A percentile compares a stretch with the other conserved stretches of the same genome.
These are phyloP conservation scores for Tachystola acroxantha DNA, from an alignment of 2,888 invertebrate species.

Conservation along the genomic window DNA sequence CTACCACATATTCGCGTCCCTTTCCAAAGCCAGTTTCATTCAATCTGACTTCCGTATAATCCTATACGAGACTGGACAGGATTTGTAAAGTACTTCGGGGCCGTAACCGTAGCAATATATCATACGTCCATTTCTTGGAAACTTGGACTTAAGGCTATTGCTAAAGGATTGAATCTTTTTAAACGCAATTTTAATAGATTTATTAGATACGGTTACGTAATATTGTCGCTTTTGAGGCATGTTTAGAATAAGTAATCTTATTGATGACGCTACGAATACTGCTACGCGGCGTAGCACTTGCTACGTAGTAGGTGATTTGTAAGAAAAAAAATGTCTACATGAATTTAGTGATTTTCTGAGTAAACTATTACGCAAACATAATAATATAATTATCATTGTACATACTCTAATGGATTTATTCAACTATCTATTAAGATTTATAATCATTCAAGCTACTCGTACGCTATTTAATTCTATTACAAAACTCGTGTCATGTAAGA, in stretches of 20 bases:
- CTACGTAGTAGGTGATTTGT: background rate
- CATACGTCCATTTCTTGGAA: slow-evolving; percentile 41
- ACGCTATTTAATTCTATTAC: too few relatives aligned
- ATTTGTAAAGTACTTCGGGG: slow-evolving; percentile 51
- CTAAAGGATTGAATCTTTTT: slow-evolving; percentile 17
- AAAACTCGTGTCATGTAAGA: slow-evolving; percentile 1
- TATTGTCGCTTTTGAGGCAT: too few relatives aligned
- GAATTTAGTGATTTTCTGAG: too few relatives aligned
- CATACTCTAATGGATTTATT: too few relatives aligned
- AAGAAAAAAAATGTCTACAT: too few relatives aligned
- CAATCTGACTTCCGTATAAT: slow-evolving; percentile 58
- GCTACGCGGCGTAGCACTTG: slow-evolving; percentile 5
- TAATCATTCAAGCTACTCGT: too few relatives aligned
- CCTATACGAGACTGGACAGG: slow-evolving; percentile 56
- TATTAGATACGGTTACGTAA: background rate
- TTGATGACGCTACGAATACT: background rate
- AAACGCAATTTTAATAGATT: background rate
- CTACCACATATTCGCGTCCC: slow-evolving; percentile 14
- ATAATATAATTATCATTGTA: too few relatives aligned
- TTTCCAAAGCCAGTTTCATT: slow-evolving; percentile 48
- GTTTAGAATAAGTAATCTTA: background rate
- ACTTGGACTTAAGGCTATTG: slow-evolving; percentile 44
- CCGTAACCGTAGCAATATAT: slow-evolving; percentile 44
- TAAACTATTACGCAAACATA: too few relatives aligned
- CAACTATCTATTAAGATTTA: too few relatives aligned